Evolutionary conservation across 1,140 invertebrate species (phyloP).

Genomic region (silkworm (Bombyx mori)): ASM3026992v2 NC_085119.1:8547501-8548000

Average conservation of each 20-base stretch:
- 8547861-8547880: slow-evolving; percentile 16
- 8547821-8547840: slow-evolving; percentile 54
- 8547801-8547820: slow-evolving; percentile 59
- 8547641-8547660: too few species aligned
- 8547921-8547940: too few species aligned
- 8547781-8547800: slow-evolving; percentile 36
- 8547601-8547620: too few species aligned
- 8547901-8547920: background rate
- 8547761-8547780: slow-evolving; percentile 21
- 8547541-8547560: too few species aligned
- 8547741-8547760: background rate
- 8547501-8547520: too few species aligned
- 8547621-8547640: too few species aligned
- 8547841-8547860: slow-evolving; percentile 14
- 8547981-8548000: too few species aligned
- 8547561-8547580: too few species aligned
- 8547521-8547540: too few species aligned
- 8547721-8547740: background rate
- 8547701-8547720: background rate
- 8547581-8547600: too few species aligned
- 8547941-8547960: too few species aligned
- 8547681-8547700: background rate
- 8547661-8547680: background rate
- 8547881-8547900: slow-evolving; percentile 1
- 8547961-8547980: too few species aligned